Base-by-base conservation (phyloP, 30 jellyfish, hydroid and myxozoan species). In the Chrysaora quinquecirrha region DNA sequence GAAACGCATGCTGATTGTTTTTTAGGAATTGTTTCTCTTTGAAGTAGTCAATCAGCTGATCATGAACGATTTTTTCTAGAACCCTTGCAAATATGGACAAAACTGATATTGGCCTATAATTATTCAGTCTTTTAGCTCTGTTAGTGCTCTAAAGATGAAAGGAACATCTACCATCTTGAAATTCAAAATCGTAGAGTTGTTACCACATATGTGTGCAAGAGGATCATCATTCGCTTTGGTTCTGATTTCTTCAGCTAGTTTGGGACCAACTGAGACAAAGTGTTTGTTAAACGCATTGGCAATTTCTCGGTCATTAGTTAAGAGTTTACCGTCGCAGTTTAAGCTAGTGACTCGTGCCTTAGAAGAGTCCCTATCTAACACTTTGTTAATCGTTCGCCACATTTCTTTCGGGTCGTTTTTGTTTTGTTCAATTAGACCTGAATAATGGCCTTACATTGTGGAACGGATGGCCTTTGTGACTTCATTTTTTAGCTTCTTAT, bases 1-100 rank as follows among this genome's bases (percentile, higher is more conserved):
- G 77, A 64, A 64, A 64, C 48, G 77, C 77, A 64, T 64, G 77
- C 77, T 64, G 77, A 28, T 64, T 64, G 19, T 64, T 22, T 64
- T 64, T 64, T 11, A 64, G 77, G 58, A 64, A 12, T 30, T 64
- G 48, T 64, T 64, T 64, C 77, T 64, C 77, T 64, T 64, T 64
- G 52, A 64, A 64, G 6, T 64, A 21, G 77, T 30, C 77, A 64
- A 64, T 64, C 77, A 30, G 77, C 77, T 64, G 77, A 64, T 64
- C 52, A 30, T 64, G 77, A 23, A 64, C 77, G 23, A 64, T 64
- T 30, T 64, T 58, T 43, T 43, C 58, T 43, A 43, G 58, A 43
- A 43, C 58, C 58, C 58, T 43, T 43, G 58, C 58, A 43, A 43
- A 43, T 6, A 43, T 43, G 58, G 58, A 43, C 58, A 43, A 16